A percentile compares a stretch with the other conserved stretches of the same genome.
These are phyloP conservation scores for Harpalus rubripes DNA, from an alignment of 2,888 invertebrate species.

Conservation along the genomic window DNA sequence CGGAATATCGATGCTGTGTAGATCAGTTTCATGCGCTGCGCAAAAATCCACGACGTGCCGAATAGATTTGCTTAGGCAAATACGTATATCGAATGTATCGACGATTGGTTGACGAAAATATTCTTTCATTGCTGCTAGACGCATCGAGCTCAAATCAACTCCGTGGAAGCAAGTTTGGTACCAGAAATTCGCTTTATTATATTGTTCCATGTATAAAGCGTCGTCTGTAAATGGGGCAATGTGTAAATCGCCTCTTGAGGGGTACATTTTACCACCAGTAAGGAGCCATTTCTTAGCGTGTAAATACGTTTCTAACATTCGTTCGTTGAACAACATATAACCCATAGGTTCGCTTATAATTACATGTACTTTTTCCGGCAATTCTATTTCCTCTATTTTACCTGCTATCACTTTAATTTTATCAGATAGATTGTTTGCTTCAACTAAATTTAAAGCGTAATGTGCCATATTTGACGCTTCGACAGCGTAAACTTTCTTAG, in stretches of 20 bases:
- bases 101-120: slow-evolving; percentile 99
- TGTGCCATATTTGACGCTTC: slow-evolving; percentile 99
- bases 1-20: slow-evolving; percentile 96
- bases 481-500: slow-evolving; percentile 97
- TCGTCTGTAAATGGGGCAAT: slow-evolving; percentile 99
- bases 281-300: slow-evolving; percentile 99
- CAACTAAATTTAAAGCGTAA: slow-evolving; percentile 94
- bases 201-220: slow-evolving; percentile 97
- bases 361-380: slow-evolving; percentile 97
- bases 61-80: slow-evolving; percentile 96
- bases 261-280: slow-evolving; percentile 97
- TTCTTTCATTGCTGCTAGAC: slow-evolving; percentile 96
- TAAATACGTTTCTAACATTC: slow-evolving; percentile 98
- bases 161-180: slow-evolving; percentile 99
- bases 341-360: slow-evolving; percentile 99
- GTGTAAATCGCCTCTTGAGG: slow-evolving; percentile 96
- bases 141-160: slow-evolving; percentile 94
- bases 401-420: slow-evolving; percentile 96
- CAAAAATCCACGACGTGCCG: slow-evolving; percentile 96
- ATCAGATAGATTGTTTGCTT: slow-evolving; percentile 92
- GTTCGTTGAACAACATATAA: slow-evolving; percentile 99
- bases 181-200: slow-evolving; percentile 99
- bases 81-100: slow-evolving; percentile 98
- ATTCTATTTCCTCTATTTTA: slow-evolving; percentile 98
- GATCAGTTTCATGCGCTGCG: slow-evolving; percentile 93